Evolutionary conservation across 1,140 invertebrate genomes (phyloP).

Genomic region (Drosophila kohkoa): DNA sequence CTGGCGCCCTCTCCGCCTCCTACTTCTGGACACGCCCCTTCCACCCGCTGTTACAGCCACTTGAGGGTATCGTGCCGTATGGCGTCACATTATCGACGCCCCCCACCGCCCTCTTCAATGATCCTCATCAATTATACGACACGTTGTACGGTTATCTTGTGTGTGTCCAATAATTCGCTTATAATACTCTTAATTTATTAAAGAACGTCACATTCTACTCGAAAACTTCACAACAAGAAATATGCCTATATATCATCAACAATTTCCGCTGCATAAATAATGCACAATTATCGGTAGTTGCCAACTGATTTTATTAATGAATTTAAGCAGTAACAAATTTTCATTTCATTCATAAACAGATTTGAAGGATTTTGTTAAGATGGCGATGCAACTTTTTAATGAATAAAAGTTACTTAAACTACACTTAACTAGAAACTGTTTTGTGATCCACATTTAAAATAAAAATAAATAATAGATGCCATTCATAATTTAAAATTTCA

Average conservation of each 20-base stretch:
- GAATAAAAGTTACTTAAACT: too few species aligned
- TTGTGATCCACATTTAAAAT: too few species aligned
- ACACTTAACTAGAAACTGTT: too few species aligned
- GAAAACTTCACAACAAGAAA: background rate
- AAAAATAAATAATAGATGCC: too few species aligned
- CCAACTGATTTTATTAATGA: background rate
- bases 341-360: background rate
- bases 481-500: too few species aligned
- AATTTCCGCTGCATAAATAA: slow-evolving; percentile 13
- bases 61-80: slow-evolving; percentile 21
- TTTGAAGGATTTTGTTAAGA: background rate
- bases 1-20: slow-evolving; percentile 23
- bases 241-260: background rate
- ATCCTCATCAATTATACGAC: slow-evolving; percentile 20
- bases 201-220: slow-evolving; percentile 12
- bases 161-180: slow-evolving; percentile 38
- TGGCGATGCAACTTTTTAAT: too few species aligned
- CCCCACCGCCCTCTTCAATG: background rate
- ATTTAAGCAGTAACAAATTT: background rate
- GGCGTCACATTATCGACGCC: slow-evolving; percentile 27
- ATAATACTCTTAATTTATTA: slow-evolving; percentile 48
- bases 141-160: slow-evolving; percentile 21
- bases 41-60: slow-evolving; percentile 13
- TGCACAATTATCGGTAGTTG: background rate
- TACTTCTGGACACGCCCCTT: background rate